Evolutionary conservation across 2,113 vertebrate species (phyloP).

Genomic region (Lota lota): DNA sequence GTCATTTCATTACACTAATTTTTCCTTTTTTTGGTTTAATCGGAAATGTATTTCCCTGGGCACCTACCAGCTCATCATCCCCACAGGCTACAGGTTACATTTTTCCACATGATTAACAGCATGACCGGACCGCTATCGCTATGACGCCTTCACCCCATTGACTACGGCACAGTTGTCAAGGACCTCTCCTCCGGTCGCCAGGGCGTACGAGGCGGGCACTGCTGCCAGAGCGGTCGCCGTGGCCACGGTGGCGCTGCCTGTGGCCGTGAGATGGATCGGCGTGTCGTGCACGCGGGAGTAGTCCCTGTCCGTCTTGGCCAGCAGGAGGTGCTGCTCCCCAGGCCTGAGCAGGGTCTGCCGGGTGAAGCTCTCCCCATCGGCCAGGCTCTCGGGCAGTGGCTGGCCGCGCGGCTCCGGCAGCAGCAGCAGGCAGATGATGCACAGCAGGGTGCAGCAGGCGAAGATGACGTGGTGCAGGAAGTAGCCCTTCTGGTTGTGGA

Average conservation of each 20-base stretch:
- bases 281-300: constrained; percentile 90
- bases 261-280: constrained; percentile 64
- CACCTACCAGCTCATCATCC: background rate
- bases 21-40: constrained; percentile 5
- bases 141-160: constrained; percentile 82
- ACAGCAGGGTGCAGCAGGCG: constrained; percentile 96
- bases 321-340: constrained; percentile 89
- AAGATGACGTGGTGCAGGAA: constrained; percentile 98
- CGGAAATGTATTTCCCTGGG: background rate
- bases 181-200: constrained; percentile 67
- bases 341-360: constrained; percentile 86
- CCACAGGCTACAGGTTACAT: constrained; percentile 11
- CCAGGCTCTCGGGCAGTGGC: constrained; percentile 89
- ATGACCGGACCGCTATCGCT: constrained; percentile 22
- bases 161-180: constrained; percentile 79
- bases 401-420: constrained; percentile 90
- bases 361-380: constrained; percentile 88
- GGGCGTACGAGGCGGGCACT: constrained; percentile 55
- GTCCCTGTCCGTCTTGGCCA: constrained; percentile 88
- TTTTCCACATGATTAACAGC: constrained; percentile 4
- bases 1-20: no score
- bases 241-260: constrained; percentile 63
- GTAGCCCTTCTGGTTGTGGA: constrained; percentile 99
- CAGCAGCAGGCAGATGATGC: constrained; percentile 97
- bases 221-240: constrained; percentile 74